Percentiles rank a stretch among this genome's conserved stretches.
phyloP scores from a whole-genome alignment of 2,113 vertebrate species.

The Fulica atra region DNA sequence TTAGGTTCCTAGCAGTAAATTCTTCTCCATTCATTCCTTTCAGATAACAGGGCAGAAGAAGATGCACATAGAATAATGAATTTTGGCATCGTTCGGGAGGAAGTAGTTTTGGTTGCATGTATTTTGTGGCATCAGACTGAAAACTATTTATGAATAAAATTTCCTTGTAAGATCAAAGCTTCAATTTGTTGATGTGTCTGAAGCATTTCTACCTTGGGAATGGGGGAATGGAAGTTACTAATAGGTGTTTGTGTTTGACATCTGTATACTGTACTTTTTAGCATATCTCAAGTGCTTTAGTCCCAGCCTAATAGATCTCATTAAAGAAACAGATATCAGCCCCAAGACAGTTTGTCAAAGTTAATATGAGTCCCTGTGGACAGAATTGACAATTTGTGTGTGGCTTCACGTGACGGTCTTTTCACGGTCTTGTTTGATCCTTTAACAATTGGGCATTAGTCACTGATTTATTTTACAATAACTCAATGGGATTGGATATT shows the following conservation, averaged over 20 bases:
- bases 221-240: slow-evolving; percentile 72
- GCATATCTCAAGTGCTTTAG: slow-evolving; percentile 76
- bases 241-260: slow-evolving; percentile 77
- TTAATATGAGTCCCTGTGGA: slow-evolving; percentile 76
- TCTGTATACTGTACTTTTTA: slow-evolving; percentile 78
- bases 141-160: slow-evolving; percentile 61
- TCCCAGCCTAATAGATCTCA: slow-evolving; percentile 80
- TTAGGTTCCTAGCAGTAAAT: neutral
- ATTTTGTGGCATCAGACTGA: neutral
- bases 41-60: neutral
- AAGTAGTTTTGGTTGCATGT: neutral
- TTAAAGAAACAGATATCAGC: slow-evolving; percentile 81
- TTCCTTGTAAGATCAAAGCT: slow-evolving; percentile 30
- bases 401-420: slow-evolving; percentile 63
- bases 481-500: slow-evolving; percentile 63
- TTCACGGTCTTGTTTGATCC: slow-evolving; percentile 74
- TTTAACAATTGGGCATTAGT: slow-evolving; percentile 75
- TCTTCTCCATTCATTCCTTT: neutral
- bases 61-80: neutral
- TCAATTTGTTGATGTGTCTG: slow-evolving; percentile 35
- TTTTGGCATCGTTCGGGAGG: slow-evolving; percentile 5
- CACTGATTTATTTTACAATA: slow-evolving; percentile 76
- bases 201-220: slow-evolving; percentile 23
- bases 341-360: slow-evolving; percentile 82
- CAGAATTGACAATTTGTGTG: slow-evolving; percentile 74